phyloP scores from a whole-genome alignment of 2,888 invertebrate genomes.

The Tromatobia lineatoria region DNA sequence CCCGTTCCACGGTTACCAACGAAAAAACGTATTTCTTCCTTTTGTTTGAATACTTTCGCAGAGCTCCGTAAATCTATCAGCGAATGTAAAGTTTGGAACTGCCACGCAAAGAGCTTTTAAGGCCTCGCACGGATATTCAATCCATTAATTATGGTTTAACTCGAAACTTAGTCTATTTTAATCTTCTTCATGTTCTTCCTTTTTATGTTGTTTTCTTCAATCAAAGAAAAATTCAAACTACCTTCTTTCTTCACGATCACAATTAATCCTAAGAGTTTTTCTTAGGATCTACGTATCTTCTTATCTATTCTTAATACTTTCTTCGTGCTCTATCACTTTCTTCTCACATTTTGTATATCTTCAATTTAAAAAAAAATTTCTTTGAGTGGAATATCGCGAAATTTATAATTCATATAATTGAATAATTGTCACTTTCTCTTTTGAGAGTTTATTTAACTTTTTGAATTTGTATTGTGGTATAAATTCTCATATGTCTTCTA shows the following conservation, averaged over 20 bases:
- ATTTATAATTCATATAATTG: not conserved
- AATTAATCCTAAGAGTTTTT: constrained; percentile 45
- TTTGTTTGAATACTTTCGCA: not conserved
- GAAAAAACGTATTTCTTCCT: not conserved
- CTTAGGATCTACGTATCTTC: constrained; percentile 38
- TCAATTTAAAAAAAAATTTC: constrained; percentile 44
- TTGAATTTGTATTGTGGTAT: no score
- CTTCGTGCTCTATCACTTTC: constrained; percentile 52
- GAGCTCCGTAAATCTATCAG: constrained; percentile 44
- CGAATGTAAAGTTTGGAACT: constrained; percentile 66
- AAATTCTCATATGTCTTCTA: no score
- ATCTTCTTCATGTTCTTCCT: constrained; percentile 5
- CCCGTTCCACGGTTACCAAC: constrained; percentile 35
- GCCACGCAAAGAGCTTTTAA: constrained; percentile 66
- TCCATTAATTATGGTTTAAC: constrained; percentile 32
- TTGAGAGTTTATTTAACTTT: not conserved
- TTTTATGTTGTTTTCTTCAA: constrained; percentile 29
- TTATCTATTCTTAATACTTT: constrained; percentile 58
- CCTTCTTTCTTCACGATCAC: constrained; percentile 59
- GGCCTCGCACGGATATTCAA: constrained; percentile 67
- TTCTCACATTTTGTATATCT: constrained; percentile 16
- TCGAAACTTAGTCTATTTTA: constrained; percentile 52
- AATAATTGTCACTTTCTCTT: not conserved
- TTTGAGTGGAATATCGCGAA: not conserved
- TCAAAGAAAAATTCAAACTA: constrained; percentile 47